Evolutionary conservation across 30 jellyfish, hydroid and myxozoan species (phyloP), one percentile per base, ranked within the genome.

Genomic region (Rhopilema esculentum): DNA sequence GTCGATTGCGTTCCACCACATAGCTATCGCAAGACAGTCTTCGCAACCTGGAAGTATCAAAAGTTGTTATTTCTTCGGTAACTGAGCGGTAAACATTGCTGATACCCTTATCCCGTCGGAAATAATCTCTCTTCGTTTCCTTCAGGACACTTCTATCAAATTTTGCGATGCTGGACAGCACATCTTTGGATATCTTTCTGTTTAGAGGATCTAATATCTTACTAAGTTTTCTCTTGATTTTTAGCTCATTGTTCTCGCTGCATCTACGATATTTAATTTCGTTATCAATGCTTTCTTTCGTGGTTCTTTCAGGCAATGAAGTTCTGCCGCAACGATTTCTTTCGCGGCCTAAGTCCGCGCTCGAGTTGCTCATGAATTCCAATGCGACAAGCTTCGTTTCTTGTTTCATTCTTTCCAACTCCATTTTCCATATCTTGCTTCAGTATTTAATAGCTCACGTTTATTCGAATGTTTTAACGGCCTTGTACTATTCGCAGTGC

Each of bases 351-450:
- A 72, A 20, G 26, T 84, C 96, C 30, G 95, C 77, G 0, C 88
- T 49, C 16, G 84, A 82, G 21, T 77, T 33, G 57, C 97, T 83
- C 48, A 90, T 62, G 50, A 49, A 90, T 66, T 90, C 97, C 31
- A 90, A 72, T 22, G 84, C 97, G 22, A 90, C 83, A 1, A 90
- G 65, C 49, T 49, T 90, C 31, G 96, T 77, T 83, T 84, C 97
- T 19, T 90, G 48, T 49, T 67, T 63, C 84, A 84, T 82, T 22
- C 65, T 49, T 24, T 90, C 97, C 20, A 66, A 65, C 6, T 27
- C 77, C 57, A 40, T 64, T 6, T 6, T 25, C 27, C 27, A 17
- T 20, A 64, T 7, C 74, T 64, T 2, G 31, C 31, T 25, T 64
- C 30, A 64, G 16, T 18, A 20, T 52, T 16, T 20, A 52, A 52